Percentiles rank a stretch among this genome's conserved stretches.
Conservation (phyloP, 2,797 vertebrate genomes). For the Tadarida brasiliensis region DNA sequence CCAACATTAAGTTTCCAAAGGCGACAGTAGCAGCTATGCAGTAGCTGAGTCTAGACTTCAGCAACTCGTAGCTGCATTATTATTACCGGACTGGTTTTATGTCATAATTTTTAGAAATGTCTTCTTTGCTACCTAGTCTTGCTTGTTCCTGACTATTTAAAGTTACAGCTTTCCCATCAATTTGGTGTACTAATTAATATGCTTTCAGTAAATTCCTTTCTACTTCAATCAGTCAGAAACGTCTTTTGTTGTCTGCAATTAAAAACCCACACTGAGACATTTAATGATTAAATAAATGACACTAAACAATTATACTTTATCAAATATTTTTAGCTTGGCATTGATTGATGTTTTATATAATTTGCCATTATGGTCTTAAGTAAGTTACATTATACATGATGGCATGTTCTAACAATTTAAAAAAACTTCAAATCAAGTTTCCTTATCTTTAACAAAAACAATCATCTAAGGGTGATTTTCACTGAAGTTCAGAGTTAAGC, state of each 20-base stretch:
- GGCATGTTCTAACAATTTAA: neutral
- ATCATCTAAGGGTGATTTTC: neutral
- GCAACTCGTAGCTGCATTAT: neutral
- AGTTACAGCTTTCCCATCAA: neutral
- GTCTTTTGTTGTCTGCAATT: neutral
- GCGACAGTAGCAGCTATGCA: neutral
- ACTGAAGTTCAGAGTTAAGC: slow-evolving; percentile 8
- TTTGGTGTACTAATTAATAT: slow-evolving; percentile 35
- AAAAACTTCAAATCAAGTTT: neutral
- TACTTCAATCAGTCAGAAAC: slow-evolving; percentile 31
- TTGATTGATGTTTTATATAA: neutral
- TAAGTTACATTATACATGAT: slow-evolving; percentile 2
- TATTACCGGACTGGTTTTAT: neutral
- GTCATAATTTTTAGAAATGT: neutral
- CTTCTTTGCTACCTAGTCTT: neutral
- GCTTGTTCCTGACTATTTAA: neutral
- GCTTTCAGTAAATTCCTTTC: slow-evolving; percentile 39
- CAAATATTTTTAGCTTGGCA: slow-evolving; percentile 8
- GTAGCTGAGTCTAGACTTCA: neutral
- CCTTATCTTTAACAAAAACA: slow-evolving; percentile 42
- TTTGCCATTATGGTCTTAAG: neutral
- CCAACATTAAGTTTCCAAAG: neutral
- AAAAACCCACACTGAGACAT: neutral
- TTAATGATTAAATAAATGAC: slow-evolving; percentile 15
- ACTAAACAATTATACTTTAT: neutral